Evolutionary conservation across 2,888 invertebrate species (phyloP).

Genomic region (Amphipyra tragopoginis): DNA sequence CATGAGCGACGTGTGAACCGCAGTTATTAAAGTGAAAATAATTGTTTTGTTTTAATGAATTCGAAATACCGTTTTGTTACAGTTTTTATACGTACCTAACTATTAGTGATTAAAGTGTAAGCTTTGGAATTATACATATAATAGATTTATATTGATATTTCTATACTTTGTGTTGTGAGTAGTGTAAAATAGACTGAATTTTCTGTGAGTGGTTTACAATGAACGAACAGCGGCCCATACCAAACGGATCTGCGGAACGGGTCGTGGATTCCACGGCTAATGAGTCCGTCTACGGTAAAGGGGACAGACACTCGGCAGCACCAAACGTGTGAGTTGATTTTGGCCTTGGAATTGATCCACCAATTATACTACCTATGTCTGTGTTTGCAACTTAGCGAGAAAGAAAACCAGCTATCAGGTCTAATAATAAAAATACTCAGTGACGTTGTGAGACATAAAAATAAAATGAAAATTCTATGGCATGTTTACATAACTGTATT

Average conservation of each 20-base stretch:
- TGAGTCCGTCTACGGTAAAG: constrained; percentile 83
- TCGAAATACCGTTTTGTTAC: constrained; percentile 16
- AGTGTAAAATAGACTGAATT: constrained; percentile 5
- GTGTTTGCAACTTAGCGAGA: neutral
- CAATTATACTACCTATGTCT: neutral
- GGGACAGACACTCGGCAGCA: constrained; percentile 85
- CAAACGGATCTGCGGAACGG: constrained; percentile 70
- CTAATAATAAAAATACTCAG: constrained; percentile 40
- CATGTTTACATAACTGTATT: constrained; percentile 27
- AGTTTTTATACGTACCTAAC: neutral
- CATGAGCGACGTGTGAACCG: constrained; percentile 44
- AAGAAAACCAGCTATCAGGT: constrained; percentile 23
- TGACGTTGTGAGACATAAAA: constrained; percentile 13
- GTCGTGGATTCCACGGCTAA: constrained; percentile 63
- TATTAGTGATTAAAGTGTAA: neutral
- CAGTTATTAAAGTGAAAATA: constrained; percentile 25
- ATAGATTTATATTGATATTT: neutral
- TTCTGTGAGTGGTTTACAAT: constrained; percentile 68
- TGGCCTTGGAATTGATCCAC: constrained; percentile 32
- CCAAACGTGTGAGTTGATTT: constrained; percentile 84
- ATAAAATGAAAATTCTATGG: constrained; percentile 6
- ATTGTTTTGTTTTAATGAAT: constrained; percentile 21
- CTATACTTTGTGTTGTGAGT: constrained; percentile 23
- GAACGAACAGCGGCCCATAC: constrained; percentile 74
- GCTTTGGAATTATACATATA: too few relatives aligned